These are phyloP conservation scores for Drosophila bifasciata DNA, from an alignment of 1,140 invertebrate species.

Conservation along the genomic window DNA sequence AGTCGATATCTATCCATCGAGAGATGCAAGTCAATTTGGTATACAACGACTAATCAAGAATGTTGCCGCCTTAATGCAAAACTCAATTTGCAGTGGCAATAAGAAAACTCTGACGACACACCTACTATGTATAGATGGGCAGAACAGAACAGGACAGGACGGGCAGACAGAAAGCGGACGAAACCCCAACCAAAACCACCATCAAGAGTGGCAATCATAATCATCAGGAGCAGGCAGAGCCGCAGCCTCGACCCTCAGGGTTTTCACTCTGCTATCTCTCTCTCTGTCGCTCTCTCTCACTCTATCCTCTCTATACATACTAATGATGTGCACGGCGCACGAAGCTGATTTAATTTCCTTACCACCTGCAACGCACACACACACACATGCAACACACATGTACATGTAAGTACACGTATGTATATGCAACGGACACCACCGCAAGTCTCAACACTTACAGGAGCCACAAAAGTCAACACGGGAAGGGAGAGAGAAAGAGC, in stretches of 20 bases:
- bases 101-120: slow-evolving; percentile 69
- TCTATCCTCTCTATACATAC: slow-evolving; percentile 60
- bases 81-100: slow-evolving; percentile 62
- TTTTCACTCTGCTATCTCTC: too few relatives aligned
- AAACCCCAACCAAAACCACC: slow-evolving; percentile 4
- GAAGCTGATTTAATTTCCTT: slow-evolving; percentile 80
- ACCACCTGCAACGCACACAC: slow-evolving; percentile 53
- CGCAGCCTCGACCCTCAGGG: slow-evolving; percentile 2
- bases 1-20: background rate
- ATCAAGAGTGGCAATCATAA: slow-evolving; percentile 32
- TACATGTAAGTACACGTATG: slow-evolving; percentile 12
- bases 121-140: slow-evolving; percentile 47
- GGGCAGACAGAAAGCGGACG: background rate
- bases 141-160: too few relatives aligned
- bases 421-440: slow-evolving; percentile 64
- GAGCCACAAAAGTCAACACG: slow-evolving; percentile 73
- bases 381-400: background rate
- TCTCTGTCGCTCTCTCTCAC: too few relatives aligned
- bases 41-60: slow-evolving; percentile 57
- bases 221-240: slow-evolving; percentile 37
- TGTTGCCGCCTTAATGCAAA: slow-evolving; percentile 54
- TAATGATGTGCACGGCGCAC: slow-evolving; percentile 77
- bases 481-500: too few relatives aligned
- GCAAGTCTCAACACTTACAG: slow-evolving; percentile 60
- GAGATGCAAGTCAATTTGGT: slow-evolving; percentile 31